Percentiles rank a stretch among this genome's conserved stretches.
Evolutionary conservation across 2,888 invertebrate species (phyloP).

Genomic region (Plagodis dolabraria): DNA sequence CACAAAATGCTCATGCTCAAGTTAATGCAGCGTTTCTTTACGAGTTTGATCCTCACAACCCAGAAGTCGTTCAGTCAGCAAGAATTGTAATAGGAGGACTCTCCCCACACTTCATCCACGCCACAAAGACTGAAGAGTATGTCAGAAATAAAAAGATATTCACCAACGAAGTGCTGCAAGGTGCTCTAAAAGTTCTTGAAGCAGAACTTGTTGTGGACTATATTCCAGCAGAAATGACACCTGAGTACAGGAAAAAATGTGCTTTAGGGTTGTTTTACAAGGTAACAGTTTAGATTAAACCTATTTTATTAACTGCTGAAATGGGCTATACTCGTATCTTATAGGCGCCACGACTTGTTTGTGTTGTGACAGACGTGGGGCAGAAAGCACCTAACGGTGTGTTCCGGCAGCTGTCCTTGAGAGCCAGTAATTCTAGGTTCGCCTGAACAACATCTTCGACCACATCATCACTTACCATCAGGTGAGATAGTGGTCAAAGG

Average conservation of each 20-base stretch:
- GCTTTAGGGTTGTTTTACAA: constrained; percentile 88
- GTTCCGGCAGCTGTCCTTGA: too few species aligned
- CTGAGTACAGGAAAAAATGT: constrained; percentile 84
- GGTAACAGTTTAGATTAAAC: constrained; percentile 56
- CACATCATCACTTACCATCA: too few species aligned
- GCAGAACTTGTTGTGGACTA: constrained; percentile 75
- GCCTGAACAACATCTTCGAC: too few species aligned
- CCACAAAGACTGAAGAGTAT: constrained; percentile 83
- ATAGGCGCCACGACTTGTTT: too few species aligned
- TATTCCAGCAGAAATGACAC: constrained; percentile 83
- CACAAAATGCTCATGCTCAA: constrained; percentile 90
- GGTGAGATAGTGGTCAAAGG: too few species aligned
- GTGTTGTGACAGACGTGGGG: too few species aligned
- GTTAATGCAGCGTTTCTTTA: constrained; percentile 90
- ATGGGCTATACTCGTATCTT: too few species aligned
- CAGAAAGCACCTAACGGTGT: too few species aligned
- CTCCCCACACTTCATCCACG: constrained; percentile 81
- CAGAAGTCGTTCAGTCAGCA: constrained; percentile 66
- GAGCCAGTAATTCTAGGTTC: too few species aligned
- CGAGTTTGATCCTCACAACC: constrained; percentile 67
- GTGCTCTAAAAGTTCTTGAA: constrained; percentile 81
- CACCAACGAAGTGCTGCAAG: constrained; percentile 75
- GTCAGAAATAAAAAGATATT: constrained; percentile 62
- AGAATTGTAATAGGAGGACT: constrained; percentile 87
- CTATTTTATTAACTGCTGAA: too few species aligned